phyloP scores from a whole-genome alignment of 2,797 vertebrate genomes.

The Poliocrania exsul region DNA sequence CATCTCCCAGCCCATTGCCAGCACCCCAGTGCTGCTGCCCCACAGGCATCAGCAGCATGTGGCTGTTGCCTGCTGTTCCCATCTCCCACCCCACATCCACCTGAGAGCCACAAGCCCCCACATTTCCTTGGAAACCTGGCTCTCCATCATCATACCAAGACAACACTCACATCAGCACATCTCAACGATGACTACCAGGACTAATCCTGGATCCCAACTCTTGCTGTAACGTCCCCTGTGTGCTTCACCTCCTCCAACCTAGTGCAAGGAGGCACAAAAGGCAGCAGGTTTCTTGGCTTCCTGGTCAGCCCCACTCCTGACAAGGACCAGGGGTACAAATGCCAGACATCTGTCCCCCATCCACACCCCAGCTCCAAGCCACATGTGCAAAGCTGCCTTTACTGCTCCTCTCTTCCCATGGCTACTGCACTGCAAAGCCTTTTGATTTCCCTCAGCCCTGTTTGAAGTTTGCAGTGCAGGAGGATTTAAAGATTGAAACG shows the following conservation, averaged over 20 bases:
- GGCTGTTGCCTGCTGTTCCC: not conserved
- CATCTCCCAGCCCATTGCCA: not conserved
- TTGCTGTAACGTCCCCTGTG: not conserved
- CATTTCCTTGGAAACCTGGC: not conserved
- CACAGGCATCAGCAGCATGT: accelerated
- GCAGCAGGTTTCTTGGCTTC: not conserved
- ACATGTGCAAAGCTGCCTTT: not conserved
- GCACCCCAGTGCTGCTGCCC: accelerated
- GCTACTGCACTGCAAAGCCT: not conserved
- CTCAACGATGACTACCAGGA: not conserved
- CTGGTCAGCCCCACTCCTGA: not conserved
- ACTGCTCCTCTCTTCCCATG: not conserved
- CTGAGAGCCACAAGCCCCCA: not conserved
- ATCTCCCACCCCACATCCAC: not conserved
- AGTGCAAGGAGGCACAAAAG: not conserved
- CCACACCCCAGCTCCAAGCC: not conserved
- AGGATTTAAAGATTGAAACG: conserved; percentile 44
- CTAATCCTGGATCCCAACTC: not conserved
- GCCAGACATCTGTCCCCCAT: accelerated
- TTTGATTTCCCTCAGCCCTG: conserved; percentile 3
- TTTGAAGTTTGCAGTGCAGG: conserved; percentile 41
- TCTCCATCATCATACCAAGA: not conserved
- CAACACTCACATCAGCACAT: not conserved
- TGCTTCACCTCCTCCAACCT: not conserved
- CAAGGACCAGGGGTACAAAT: accelerated